These are phyloP conservation scores for Sciurus vulgaris DNA, from an alignment of 2,797 vertebrate genomes.

Conservation along the genomic window DNA sequence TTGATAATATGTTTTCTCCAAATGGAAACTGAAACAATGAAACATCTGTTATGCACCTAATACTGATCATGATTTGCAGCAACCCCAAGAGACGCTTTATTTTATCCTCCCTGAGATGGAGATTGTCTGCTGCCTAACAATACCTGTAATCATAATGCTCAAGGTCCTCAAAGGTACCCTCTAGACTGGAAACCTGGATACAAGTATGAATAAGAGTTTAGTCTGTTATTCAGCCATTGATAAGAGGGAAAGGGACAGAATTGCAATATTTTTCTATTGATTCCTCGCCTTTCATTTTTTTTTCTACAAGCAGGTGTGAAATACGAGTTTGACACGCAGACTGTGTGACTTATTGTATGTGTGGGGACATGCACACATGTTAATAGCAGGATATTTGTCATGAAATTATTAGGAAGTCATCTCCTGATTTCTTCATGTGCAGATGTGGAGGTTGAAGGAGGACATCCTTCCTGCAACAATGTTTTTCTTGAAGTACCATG, in stretches of 20 bases:
- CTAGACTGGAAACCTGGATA: neutral
- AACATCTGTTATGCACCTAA: neutral
- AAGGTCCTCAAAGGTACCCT: fast-evolving
- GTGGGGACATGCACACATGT: neutral
- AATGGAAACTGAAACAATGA: neutral
- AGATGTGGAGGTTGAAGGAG: neutral
- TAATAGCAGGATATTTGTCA: neutral
- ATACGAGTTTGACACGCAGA: neutral
- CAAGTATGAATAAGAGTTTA: neutral
- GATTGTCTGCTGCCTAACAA: neutral
- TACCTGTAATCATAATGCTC: neutral
- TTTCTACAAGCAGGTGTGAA: neutral
- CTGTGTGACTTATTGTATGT: neutral
- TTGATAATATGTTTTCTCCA: neutral
- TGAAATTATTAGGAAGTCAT: neutral
- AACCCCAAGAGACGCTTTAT: too few species aligned
- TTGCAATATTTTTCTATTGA: neutral
- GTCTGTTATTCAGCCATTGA: neutral
- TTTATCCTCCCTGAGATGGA: neutral
- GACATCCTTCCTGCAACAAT: neutral
- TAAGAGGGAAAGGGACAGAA: neutral
- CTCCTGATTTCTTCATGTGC: neutral
- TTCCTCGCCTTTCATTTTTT: neutral
- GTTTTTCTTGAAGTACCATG: neutral
- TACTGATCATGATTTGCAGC: neutral